phyloP scores from a whole-genome alignment of 1,140 invertebrate species.

The Bilobella aurantiaca region DNA sequence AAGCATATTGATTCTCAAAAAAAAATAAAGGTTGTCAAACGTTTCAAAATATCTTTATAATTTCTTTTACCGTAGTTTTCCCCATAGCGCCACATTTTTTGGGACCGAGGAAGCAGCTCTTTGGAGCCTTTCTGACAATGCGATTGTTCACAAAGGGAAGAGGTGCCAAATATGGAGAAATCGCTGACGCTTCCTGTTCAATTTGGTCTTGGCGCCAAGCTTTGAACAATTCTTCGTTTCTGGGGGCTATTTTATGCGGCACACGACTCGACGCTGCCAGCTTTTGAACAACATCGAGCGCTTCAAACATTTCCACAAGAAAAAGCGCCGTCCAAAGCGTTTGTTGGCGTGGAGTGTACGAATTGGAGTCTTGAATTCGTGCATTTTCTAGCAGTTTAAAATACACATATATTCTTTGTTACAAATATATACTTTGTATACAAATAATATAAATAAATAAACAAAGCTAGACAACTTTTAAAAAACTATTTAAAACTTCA shows the following conservation, averaged over 20 bases:
- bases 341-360: background rate
- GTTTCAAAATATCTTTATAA: too few relatives aligned
- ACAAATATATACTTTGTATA: too few relatives aligned
- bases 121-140: background rate
- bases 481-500: too few relatives aligned
- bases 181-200: background rate
- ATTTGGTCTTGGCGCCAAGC: background rate
- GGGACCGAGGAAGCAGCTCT: background rate
- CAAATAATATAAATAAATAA: too few relatives aligned
- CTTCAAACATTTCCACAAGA: background rate
- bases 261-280: background rate
- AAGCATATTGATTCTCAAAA: too few relatives aligned
- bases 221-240: background rate
- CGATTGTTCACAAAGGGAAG: constrained; percentile 2
- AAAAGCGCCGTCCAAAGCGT: background rate
- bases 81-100: too few relatives aligned
- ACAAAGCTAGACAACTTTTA: too few relatives aligned
- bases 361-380: background rate
- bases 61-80: too few relatives aligned
- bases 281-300: background rate
- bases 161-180: background rate
- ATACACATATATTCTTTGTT: background rate
- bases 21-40: too few relatives aligned
- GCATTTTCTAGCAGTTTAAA: background rate
- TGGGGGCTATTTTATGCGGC: background rate